Evolutionary conservation across 23 tunicate species (phyloP).

Genomic region (Clavelina lepadiformis): DNA sequence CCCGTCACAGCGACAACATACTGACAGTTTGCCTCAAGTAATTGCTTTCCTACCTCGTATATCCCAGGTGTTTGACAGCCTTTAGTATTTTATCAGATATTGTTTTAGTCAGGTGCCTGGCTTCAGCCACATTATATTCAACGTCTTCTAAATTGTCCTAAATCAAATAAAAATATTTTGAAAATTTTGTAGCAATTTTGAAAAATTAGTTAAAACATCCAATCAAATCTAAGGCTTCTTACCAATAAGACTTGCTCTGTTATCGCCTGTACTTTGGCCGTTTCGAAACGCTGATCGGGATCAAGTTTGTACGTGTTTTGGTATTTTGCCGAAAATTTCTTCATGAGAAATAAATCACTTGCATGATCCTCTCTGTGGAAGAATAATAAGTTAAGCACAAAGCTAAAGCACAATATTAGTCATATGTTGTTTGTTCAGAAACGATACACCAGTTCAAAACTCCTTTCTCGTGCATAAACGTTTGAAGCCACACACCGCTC

Average conservation of each 20-base stretch:
- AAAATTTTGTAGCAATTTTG: too few species aligned
- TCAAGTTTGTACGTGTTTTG: slow-evolving; percentile 60
- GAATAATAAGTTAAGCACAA: too few species aligned
- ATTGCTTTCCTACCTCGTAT: too few species aligned
- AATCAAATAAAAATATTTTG: background rate
- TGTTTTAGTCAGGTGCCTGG: slow-evolving; percentile 23
- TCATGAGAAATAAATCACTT: slow-evolving; percentile 42
- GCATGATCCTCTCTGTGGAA: slow-evolving; percentile 47
- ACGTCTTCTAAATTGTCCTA: slow-evolving; percentile 77
- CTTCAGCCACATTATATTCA: slow-evolving; percentile 33
- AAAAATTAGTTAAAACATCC: too few species aligned
- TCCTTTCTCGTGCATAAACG: too few species aligned
- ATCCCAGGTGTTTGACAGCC: slow-evolving; percentile 53
- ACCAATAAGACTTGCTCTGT: slow-evolving; percentile 46
- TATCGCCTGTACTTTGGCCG: slow-evolving; percentile 34
- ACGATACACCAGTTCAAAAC: too few species aligned
- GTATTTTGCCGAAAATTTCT: slow-evolving; percentile 19
- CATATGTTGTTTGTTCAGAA: too few species aligned
- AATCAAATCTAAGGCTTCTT: too few species aligned
- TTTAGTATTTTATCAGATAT: slow-evolving; percentile 49
- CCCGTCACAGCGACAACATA: background rate
- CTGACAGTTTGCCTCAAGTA: background rate
- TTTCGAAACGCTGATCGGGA: slow-evolving; percentile 49
- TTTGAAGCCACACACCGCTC: too few species aligned
- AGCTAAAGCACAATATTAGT: too few species aligned